Evolutionary conservation across 2,888 invertebrate genomes (phyloP).

Genomic region (Vesta saturnalis): DNA sequence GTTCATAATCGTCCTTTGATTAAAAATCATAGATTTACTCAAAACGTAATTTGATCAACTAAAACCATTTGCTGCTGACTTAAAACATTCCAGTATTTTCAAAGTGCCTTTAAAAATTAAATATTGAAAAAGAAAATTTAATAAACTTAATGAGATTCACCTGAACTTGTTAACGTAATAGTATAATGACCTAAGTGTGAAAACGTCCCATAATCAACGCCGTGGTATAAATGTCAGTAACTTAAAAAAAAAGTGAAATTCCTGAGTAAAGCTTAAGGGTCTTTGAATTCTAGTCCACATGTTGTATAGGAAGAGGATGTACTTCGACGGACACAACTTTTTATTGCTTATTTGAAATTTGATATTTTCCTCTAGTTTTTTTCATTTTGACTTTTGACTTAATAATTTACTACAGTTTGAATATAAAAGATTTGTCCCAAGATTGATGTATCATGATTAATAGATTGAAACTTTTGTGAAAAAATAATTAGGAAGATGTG

Average conservation of each 20-base stretch:
- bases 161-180: too few relatives aligned
- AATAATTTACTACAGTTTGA: background rate
- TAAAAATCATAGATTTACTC: too few relatives aligned
- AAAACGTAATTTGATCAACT: too few relatives aligned
- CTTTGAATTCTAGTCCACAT: conserved; percentile 33
- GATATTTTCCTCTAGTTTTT: conserved; percentile 19
- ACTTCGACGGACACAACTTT: conserved; percentile 36
- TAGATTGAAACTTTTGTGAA: too few relatives aligned
- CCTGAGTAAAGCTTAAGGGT: conserved; percentile 20
- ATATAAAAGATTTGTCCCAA: background rate
- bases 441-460: too few relatives aligned
- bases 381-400: background rate
- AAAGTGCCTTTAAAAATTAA: too few relatives aligned
- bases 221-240: conserved; percentile 27
- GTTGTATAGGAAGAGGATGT: conserved; percentile 39
- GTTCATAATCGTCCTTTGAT: too few relatives aligned
- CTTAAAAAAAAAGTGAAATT: conserved; percentile 24
- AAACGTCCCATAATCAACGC: conserved; percentile 32
- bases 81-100: too few relatives aligned
- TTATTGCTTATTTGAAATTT: conserved; percentile 34
- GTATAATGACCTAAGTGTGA: too few relatives aligned
- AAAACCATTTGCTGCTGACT: too few relatives aligned
- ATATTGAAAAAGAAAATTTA: too few relatives aligned
- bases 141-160: too few relatives aligned
- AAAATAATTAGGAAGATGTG: conserved; percentile 24